These are phyloP conservation scores for Drosophila quasianomalipes DNA, from an alignment of 2,888 invertebrate genomes.

Conservation along the genomic window DNA sequence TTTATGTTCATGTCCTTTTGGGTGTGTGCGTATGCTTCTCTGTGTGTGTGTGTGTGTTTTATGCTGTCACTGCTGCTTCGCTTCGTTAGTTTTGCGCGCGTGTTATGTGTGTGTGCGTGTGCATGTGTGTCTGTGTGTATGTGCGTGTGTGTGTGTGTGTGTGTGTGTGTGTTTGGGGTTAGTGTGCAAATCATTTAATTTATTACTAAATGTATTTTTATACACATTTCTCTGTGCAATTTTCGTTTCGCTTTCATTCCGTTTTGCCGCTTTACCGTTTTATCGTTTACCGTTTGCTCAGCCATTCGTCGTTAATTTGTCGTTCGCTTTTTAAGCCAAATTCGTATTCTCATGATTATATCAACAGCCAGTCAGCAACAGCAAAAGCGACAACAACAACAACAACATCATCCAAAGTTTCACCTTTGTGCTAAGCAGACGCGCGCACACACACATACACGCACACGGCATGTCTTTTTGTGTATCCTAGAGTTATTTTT, in stretches of 20 bases:
- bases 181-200: constrained; percentile 81
- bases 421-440: constrained; percentile 69
- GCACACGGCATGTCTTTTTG: constrained; percentile 74
- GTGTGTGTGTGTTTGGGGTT: constrained; percentile 49
- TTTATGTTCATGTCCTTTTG: constrained; percentile 64
- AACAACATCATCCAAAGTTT: constrained; percentile 60
- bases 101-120: constrained; percentile 49
- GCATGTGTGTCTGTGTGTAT: constrained; percentile 32
- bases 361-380: constrained; percentile 59
- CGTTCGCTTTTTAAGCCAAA: constrained; percentile 69
- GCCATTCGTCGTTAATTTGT: constrained; percentile 69
- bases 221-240: constrained; percentile 67
- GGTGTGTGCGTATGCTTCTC: constrained; percentile 4
- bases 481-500: constrained; percentile 80
- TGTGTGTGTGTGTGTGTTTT: constrained; percentile 39
- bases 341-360: constrained; percentile 72
- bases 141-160: constrained; percentile 26
- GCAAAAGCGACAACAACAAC: constrained; percentile 31
- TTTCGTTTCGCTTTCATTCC: constrained; percentile 34
- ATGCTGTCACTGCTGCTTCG: constrained; percentile 56
- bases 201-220: constrained; percentile 78
- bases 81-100: constrained; percentile 81
- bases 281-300: constrained; percentile 41
- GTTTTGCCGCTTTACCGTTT: constrained; percentile 37
- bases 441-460: constrained; percentile 31